Evolutionary conservation across 37 sponge, comb jelly and placozoan genomes (phyloP).

Genomic region (Beroe ovata): DNA sequence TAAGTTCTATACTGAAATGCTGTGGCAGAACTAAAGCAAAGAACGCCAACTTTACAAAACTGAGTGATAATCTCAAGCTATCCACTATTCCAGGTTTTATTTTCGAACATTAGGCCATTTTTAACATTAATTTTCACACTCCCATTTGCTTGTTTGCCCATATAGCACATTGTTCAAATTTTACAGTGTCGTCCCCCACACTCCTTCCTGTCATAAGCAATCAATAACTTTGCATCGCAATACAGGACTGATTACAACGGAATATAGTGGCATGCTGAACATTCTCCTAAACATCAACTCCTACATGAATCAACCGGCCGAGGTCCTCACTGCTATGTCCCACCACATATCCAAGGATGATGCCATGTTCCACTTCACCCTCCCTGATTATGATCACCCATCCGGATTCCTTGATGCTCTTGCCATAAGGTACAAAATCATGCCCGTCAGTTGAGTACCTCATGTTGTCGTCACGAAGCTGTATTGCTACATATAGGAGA

Average conservation of each 20-base stretch:
- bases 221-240: background rate
- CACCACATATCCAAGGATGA: constrained; percentile 14
- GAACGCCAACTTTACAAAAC: background rate
- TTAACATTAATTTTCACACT: too few relatives aligned
- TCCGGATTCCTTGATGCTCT: constrained; percentile 30
- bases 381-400: constrained; percentile 27
- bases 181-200: background rate
- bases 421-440: background rate
- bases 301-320: constrained; percentile 42
- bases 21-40: constrained; percentile 52
- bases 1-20: constrained; percentile 5
- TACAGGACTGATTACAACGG: background rate
- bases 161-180: background rate
- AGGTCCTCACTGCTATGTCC: background rate
- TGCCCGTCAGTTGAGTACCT: too few relatives aligned
- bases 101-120: too few relatives aligned
- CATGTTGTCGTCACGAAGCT: too few relatives aligned
- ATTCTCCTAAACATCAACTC: background rate
- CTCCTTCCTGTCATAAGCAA: background rate
- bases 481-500: too few relatives aligned
- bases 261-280: constrained; percentile 9
- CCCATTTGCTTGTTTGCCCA: too few relatives aligned
- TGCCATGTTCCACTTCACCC: constrained; percentile 60
- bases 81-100: constrained; percentile 23
- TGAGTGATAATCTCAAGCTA: constrained; percentile 36